Base-by-base conservation (phyloP, 2,113 vertebrate genomes). In the Porphyrio hochstetteri region DNA sequence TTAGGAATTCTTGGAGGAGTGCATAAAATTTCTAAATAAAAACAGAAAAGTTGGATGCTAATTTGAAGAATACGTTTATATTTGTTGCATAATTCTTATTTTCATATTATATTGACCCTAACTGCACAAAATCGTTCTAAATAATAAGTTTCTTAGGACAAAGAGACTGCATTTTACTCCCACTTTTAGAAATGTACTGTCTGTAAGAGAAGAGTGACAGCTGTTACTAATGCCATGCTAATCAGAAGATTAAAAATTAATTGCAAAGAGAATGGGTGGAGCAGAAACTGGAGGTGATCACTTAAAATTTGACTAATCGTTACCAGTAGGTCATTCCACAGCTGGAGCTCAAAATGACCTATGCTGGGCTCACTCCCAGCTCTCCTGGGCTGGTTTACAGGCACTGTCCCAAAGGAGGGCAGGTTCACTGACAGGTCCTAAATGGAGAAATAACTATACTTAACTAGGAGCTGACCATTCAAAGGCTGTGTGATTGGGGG, bases 21-120 rank as follows among this genome's bases (percentile, higher is more conserved):
- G 25, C 98, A 98, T 23, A 3, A 3, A 53, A 60, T 4, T 94
- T 97, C 98, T 98, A 94, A 79, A 88, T 16, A 61, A 64, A 64
- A 87, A 91, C 17, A 86, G 35, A 24, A 38, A 63, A 60, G 82
- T 0, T 5, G 33, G 33, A 42, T 68, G 19, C 2, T 69, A 40
- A 40, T 79, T 40, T 48, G 10, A 74, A 79, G 16, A 59, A 38
- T 17, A 38, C 4, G 3, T 71, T 83, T 61, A 29, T 28, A 81
- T 65, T 48, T 48, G 38, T 27, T 79, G 31, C 5, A 0, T 42
- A 69, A 1, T 40, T 42, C 24, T 70, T 86, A 13, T 69, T 69
- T 86, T 40, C 28, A 36, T 14, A 55, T 10, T 40, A 28, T 40
- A 67, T 42, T 72, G 7, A 31, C 46, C 16, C 21, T 53, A 94